These are phyloP conservation scores for Mycalesis mineus DNA, from an alignment of 2,888 invertebrate genomes.

Conservation along the genomic window DNA sequence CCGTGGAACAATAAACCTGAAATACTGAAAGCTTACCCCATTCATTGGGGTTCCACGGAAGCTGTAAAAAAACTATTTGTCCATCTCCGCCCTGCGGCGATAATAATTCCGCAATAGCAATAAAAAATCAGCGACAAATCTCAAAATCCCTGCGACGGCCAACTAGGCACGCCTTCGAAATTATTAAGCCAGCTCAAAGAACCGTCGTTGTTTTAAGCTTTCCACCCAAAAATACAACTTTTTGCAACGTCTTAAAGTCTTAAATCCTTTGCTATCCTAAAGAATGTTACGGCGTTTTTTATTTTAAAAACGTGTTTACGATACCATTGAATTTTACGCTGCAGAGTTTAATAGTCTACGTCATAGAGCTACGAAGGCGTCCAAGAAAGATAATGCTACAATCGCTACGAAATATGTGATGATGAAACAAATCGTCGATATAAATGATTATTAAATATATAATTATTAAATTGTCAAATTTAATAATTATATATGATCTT, in stretches of 20 bases:
- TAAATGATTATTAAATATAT: no score
- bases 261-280: slow-evolving; percentile 22
- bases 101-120: slow-evolving; percentile 63
- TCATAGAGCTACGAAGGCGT: background rate
- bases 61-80: slow-evolving; percentile 49
- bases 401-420: no score
- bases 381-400: background rate
- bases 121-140: slow-evolving; percentile 70
- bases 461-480: no score
- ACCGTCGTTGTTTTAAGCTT: slow-evolving; percentile 26
- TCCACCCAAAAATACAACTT: slow-evolving; percentile 35
- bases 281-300: slow-evolving; percentile 41
- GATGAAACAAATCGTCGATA: no score
- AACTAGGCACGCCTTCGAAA: slow-evolving; percentile 74
- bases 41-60: slow-evolving; percentile 25
- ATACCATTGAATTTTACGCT: slow-evolving; percentile 69
- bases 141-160: slow-evolving; percentile 64
- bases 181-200: slow-evolving; percentile 64
- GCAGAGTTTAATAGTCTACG: slow-evolving; percentile 55
- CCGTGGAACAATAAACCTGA: slow-evolving; percentile 19
- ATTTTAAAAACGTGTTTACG: slow-evolving; percentile 57
- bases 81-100: slow-evolving; percentile 51
- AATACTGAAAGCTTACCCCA: slow-evolving; percentile 20
- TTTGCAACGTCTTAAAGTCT: slow-evolving; percentile 14
- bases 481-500: no score